Evolutionary conservation across 2,888 invertebrate genomes (phyloP).

Genomic region (Yponomeuta sedellus): DNA sequence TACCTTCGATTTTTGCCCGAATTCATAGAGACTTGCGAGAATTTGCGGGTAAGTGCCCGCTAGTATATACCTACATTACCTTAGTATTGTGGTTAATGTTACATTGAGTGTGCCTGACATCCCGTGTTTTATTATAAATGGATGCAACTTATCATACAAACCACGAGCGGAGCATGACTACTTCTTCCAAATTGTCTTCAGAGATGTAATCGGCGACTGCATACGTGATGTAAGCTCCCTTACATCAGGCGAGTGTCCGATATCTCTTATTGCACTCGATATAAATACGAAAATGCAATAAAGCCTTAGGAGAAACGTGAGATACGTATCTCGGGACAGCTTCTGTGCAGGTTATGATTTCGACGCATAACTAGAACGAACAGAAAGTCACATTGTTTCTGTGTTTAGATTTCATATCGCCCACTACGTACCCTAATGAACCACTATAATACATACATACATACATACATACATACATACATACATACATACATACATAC

Average conservation of each 20-base stretch:
- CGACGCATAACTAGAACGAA: not conserved
- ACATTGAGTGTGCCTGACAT: no score
- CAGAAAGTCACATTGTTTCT: not conserved
- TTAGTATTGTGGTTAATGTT: no score
- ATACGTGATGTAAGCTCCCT: not conserved
- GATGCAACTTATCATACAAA: not conserved
- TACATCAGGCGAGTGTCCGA: not conserved
- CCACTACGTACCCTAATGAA: no score
- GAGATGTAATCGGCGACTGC: not conserved
- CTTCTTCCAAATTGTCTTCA: not conserved
- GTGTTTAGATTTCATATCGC: not conserved
- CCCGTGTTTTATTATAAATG: no score
- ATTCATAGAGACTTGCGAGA: no score
- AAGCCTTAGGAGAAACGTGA: not conserved
- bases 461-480: no score
- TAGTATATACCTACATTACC: no score
- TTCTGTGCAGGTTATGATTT: not conserved
- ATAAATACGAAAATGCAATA: not conserved
- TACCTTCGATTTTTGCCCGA: no score
- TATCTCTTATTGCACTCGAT: not conserved
- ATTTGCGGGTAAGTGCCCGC: no score
- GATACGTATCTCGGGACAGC: not conserved
- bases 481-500: no score
- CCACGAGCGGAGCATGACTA: not conserved
- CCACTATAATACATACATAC: no score